A percentile compares a stretch with the other conserved stretches of the same genome.
These are phyloP conservation scores for Cathartes aura DNA, from an alignment of 2,113 vertebrate genomes.

Conservation along the genomic window DNA sequence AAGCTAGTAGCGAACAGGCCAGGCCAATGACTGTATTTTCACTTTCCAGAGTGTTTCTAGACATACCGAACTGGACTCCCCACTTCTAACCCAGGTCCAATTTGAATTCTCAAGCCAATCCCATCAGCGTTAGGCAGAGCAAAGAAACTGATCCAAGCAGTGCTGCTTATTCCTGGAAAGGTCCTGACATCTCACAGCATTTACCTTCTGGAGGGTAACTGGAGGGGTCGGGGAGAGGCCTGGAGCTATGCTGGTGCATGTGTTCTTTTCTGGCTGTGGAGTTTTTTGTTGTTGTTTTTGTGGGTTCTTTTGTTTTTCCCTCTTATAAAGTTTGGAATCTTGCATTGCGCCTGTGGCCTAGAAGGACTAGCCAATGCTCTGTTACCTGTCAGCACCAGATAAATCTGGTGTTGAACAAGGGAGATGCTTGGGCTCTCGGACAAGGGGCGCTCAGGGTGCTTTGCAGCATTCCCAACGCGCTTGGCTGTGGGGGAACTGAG, in stretches of 20 bases:
- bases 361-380: neutral
- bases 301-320: neutral
- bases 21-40: neutral
- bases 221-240: neutral
- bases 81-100: neutral
- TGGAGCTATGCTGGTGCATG: neutral
- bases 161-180: neutral
- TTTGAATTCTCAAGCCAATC: neutral
- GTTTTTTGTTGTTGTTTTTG: neutral
- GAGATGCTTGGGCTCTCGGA: rapidly evolving
- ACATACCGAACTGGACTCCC: neutral
- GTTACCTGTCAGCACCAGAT: neutral
- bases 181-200: neutral
- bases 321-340: neutral
- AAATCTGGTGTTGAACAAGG: neutral
- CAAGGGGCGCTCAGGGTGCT: neutral
- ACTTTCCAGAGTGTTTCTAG: neutral
- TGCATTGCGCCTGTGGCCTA: neutral
- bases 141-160: neutral
- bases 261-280: neutral
- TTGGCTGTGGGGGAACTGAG: neutral
- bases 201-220: neutral
- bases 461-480: rapidly evolving
- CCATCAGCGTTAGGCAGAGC: neutral
- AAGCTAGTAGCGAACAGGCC: neutral